Conservation (phyloP, 1,140 invertebrate species). For the Rhyzopertha dominica region DNA sequence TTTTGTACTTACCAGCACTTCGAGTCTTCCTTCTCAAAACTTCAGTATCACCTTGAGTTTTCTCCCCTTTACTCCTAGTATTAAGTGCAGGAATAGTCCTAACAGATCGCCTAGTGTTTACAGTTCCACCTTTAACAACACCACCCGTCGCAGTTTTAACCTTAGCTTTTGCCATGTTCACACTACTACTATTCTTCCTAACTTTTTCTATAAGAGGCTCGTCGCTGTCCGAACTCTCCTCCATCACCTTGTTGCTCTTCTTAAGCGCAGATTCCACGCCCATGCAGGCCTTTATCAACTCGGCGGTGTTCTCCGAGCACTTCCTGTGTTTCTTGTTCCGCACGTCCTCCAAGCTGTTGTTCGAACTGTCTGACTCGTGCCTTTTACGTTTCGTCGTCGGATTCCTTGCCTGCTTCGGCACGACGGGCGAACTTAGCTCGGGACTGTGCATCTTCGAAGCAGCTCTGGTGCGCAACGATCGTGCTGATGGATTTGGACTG, state of each 20-base stretch:
- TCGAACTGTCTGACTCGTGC: conserved; percentile 72
- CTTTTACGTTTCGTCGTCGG: conserved; percentile 60
- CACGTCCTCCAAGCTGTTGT: conserved; percentile 51
- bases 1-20: conserved; percentile 57
- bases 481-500: conserved; percentile 39
- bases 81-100: conserved; percentile 34
- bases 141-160: conserved; percentile 9
- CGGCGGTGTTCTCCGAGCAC: conserved; percentile 62
- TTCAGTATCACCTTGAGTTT: conserved; percentile 30
- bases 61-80: conserved; percentile 40
- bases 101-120: conserved; percentile 39
- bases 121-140: conserved; percentile 21
- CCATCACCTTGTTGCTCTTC: conserved; percentile 29
- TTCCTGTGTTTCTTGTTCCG: conserved; percentile 51
- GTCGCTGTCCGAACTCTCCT: conserved; percentile 69
- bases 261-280: conserved; percentile 50
- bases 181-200: conserved; percentile 45
- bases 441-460: conserved; percentile 67
- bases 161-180: conserved; percentile 13
- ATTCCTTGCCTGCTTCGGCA: conserved; percentile 30
- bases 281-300: conserved; percentile 64
- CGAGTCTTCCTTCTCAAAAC: conserved; percentile 55
- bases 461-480: conserved; percentile 60
- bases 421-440: conserved; percentile 51
- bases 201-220: conserved; percentile 73